Conservation (phyloP, 2,113 vertebrate species). For the Ictalurus punctatus region DNA sequence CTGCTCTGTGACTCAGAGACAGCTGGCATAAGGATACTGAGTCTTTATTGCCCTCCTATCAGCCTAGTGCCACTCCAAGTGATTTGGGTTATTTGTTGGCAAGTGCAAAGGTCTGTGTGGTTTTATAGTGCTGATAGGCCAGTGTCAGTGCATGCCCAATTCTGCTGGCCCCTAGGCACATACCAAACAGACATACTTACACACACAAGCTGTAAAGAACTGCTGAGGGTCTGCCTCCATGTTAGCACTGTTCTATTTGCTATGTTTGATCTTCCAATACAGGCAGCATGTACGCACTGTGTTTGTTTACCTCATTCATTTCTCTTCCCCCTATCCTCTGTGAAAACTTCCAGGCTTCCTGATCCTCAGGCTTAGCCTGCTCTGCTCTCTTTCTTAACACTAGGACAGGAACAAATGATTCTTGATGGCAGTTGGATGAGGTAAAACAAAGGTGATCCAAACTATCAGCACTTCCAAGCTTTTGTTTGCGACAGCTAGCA, state of each 20-base stretch:
- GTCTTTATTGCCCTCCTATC: slow-evolving; percentile 67
- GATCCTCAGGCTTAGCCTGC: slow-evolving; percentile 23
- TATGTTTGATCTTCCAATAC: slow-evolving; percentile 56
- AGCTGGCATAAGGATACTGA: slow-evolving; percentile 58
- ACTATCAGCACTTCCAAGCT: slow-evolving; percentile 23
- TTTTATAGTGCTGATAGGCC: slow-evolving; percentile 61
- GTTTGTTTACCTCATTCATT: slow-evolving; percentile 38
- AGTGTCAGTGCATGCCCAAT: slow-evolving; percentile 52
- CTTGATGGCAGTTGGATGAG: slow-evolving; percentile 32
- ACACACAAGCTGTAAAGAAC: slow-evolving; percentile 47
- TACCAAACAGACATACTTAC: neutral
- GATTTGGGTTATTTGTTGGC: slow-evolving; percentile 54
- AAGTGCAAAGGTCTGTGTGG: slow-evolving; percentile 55
- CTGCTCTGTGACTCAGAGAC: slow-evolving; percentile 56
- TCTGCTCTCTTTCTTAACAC: slow-evolving; percentile 13
- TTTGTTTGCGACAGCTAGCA: slow-evolving; percentile 57
- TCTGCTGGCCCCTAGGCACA: slow-evolving; percentile 34
- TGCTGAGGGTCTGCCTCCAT: slow-evolving; percentile 47
- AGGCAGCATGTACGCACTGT: slow-evolving; percentile 30
- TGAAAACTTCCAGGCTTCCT: slow-evolving; percentile 11
- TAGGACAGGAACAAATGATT: slow-evolving; percentile 29
- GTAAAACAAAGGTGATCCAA: slow-evolving; percentile 27
- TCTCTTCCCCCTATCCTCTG: neutral
- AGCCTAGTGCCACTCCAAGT: slow-evolving; percentile 55
- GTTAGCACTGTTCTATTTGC: slow-evolving; percentile 46